Evolutionary conservation across 2,113 vertebrate genomes (phyloP).

Genomic region (Todiramphus chloris): DNA sequence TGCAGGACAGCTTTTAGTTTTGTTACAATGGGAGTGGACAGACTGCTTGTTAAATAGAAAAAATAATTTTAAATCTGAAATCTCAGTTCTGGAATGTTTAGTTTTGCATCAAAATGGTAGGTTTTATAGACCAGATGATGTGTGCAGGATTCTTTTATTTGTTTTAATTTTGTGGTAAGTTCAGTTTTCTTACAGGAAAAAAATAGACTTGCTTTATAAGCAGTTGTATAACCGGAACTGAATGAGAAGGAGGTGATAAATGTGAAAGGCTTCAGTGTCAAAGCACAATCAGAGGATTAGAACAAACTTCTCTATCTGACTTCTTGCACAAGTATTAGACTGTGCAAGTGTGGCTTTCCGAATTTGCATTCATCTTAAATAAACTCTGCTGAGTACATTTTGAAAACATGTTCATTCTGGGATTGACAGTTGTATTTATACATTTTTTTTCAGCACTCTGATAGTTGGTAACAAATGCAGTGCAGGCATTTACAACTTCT

Average conservation of each 20-base stretch:
- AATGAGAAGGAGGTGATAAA: not conserved
- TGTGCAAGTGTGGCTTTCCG: not conserved
- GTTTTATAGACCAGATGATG: not conserved
- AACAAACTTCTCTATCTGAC: not conserved
- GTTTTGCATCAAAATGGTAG: not conserved
- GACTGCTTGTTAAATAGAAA: not conserved
- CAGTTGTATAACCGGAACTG: not conserved
- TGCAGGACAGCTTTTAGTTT: not conserved
- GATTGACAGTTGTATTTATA: not conserved
- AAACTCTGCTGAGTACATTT: not conserved
- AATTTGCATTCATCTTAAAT: not conserved
- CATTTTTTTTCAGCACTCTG: not conserved
- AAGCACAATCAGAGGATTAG: not conserved
- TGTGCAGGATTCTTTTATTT: not conserved
- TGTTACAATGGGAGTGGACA: not conserved
- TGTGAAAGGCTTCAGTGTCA: not conserved
- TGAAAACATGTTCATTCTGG: not conserved
- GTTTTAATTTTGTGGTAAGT: not conserved
- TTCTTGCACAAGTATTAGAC: not conserved
- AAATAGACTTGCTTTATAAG: not conserved
- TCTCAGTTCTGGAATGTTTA: not conserved
- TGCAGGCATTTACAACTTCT: not conserved
- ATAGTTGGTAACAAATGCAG: not conserved
- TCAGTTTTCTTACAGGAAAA: not conserved
- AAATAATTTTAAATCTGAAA: not conserved